A percentile compares a stretch with the other conserved stretches of the same genome.
These are phyloP conservation scores for Eupithecia exiguata DNA, from an alignment of 2,888 invertebrate species.

Conservation along the genomic window DNA sequence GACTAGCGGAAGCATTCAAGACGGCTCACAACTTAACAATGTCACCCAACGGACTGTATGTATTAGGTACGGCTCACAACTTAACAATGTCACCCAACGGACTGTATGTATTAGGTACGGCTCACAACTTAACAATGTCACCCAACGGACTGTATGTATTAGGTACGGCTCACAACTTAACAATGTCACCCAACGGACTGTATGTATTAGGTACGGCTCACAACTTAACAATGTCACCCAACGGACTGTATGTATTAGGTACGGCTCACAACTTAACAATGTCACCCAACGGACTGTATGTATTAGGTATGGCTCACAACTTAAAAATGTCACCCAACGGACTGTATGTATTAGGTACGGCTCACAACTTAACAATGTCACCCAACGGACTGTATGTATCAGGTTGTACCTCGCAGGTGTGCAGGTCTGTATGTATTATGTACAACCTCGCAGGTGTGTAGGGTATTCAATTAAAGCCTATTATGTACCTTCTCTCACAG, in stretches of 20 bases:
- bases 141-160: neutral
- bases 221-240: slow-evolving; percentile 25
- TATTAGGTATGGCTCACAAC: slow-evolving; percentile 19
- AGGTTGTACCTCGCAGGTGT: neutral
- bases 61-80: slow-evolving; percentile 15
- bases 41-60: slow-evolving; percentile 7
- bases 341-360: slow-evolving; percentile 6
- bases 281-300: slow-evolving; percentile 9
- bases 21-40: slow-evolving; percentile 21
- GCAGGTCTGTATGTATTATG: no score
- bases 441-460: no score
- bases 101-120: neutral
- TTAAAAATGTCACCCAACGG: slow-evolving; percentile 20
- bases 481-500: no score
- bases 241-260: neutral
- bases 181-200: slow-evolving; percentile 19
- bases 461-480: no score
- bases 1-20: slow-evolving; percentile 29
- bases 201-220: slow-evolving; percentile 2
- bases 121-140: slow-evolving; percentile 23
- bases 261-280: slow-evolving; percentile 22
- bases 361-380: slow-evolving; percentile 25
- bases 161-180: slow-evolving; percentile 16
- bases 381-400: neutral
- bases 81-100: slow-evolving; percentile 19